Conservation (phyloP, 2,113 vertebrate genomes). For the Misgurnus anguillicaudatus region DNA sequence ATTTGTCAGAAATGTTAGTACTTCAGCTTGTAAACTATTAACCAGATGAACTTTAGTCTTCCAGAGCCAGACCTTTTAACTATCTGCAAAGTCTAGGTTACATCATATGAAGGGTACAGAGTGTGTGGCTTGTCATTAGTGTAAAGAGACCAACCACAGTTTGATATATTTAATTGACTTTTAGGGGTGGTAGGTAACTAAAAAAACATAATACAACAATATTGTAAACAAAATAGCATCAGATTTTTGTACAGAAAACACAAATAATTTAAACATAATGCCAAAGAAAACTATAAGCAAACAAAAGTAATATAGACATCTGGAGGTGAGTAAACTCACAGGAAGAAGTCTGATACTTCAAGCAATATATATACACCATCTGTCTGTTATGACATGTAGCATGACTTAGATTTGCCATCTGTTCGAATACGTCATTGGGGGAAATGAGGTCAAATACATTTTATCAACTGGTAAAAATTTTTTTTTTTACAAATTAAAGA, state of each 20-base stretch:
- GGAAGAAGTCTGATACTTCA: too few species aligned
- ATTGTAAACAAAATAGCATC: too few species aligned
- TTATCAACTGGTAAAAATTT: neutral
- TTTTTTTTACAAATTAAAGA: too few species aligned
- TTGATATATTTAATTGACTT: too few species aligned
- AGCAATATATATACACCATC: neutral
- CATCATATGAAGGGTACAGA: neutral
- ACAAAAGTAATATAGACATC: too few species aligned
- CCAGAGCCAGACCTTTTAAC: neutral
- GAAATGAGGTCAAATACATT: neutral
- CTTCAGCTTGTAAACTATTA: slow-evolving; percentile 11
- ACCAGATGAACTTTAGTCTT: neutral
- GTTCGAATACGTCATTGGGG: neutral
- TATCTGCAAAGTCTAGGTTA: neutral
- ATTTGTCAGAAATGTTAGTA: neutral
- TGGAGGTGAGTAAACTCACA: too few species aligned
- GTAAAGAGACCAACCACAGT: too few species aligned
- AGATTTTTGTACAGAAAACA: too few species aligned
- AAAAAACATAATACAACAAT: too few species aligned
- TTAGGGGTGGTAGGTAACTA: too few species aligned
- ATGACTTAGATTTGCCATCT: neutral
- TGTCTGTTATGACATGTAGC: neutral
- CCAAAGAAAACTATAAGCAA: neutral
- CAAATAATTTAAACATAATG: too few species aligned
- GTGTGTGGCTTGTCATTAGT: too few species aligned